Base-by-base conservation (phyloP, 2,888 invertebrate genomes). In the Octodonta nipae region DNA sequence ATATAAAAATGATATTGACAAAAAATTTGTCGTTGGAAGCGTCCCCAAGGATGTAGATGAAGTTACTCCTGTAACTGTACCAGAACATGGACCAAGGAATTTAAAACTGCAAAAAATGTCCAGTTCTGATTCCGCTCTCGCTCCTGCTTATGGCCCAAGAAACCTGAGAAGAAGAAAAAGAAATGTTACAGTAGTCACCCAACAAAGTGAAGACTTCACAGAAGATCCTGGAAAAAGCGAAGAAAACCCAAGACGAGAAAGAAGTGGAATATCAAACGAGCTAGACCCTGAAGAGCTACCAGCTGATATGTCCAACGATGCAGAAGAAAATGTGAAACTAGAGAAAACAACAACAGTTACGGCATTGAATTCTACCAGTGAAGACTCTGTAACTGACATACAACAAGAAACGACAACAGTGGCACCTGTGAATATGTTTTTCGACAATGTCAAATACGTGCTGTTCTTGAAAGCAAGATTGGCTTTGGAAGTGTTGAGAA, bases 391-490 rank as follows among this genome's bases (percentile, higher is more conserved):
- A 26, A 30, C 34, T 26, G 37, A 34, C 12, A 38, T 41, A 15
- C 38, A 41, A 25, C 38, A 25, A 22, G 25, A 32, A 30, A 37
- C 39, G 13, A 43, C 43, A 28, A 48, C 51, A 42, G 36, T 43
- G 56, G 34, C 42, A 10, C 65, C 71, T 2, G 64, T 77, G 31
- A 66, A 68, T 8, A 66, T 79, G 34, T 52, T 81, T 11, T 72
- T 68, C 50, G 70, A 73, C 43, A 57, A 81, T 22, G 67, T 79
- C 2, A 75, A 78, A 49, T 67, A 78, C 32, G n/a, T n/a, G n/a
- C n/a, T n/a, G n/a, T n/a, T n/a, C n/a, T n/a, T n/a, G n/a, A 81
- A 81, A 56, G 62, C 80, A 15, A 67, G 71, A 46, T 56, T 80
- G 27, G 79, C 80, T 0, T 54, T 81, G 32, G 74, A 75, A 35